Evolutionary conservation across 2,113 vertebrate species (phyloP), one percentile per base, ranked within the genome.

Genomic region (Sinocyclocheilus anophthalmus): DNA sequence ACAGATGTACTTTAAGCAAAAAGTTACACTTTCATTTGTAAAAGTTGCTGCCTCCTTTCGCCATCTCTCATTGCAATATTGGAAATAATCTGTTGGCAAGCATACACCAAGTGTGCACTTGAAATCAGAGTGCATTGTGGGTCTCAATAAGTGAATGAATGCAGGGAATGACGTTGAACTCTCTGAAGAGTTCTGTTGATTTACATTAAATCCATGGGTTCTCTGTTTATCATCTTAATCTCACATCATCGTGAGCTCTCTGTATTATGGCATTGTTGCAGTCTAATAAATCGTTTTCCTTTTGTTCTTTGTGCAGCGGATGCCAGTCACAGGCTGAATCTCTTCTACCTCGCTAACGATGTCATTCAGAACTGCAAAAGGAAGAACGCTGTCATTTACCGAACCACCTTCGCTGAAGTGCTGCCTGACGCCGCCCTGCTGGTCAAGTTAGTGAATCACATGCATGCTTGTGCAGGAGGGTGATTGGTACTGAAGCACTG

Each of bases 311-410:
- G 39, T 90, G 37, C 84, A 99, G 98, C 98, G 88, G 96, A 97
- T 70, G 96, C 96, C 91, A 95, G 94, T 80, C 98, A 99, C 85
- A 96, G 98, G 7, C 92, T 99, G 92, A 99, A 99, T 93, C 97
- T 99, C 30, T 99, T 99, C 90, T 99, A 97, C 92, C 88, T 99
- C 88, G 98, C 98, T 90, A 99, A 99, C 0, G 98, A 99, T 39
- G 97, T 99, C 88, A 99, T 99, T 84, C 98, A 99, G 92, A 99
- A 99, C 94, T 99, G 98, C 95, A 99, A 99, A 89, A 95, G 98
- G 77, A 99, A 96, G 90, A 99, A 99, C 0, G 98, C 98, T 1
- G 96, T 99, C 1, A 94, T 96, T n/a, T 99, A 97, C 83, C 96
- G 98, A 0, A 92, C 96, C 7, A 91, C 97, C 0, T 99, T 99